These are phyloP conservation scores for Pygmarrhopalites habei DNA, from an alignment of 1,140 invertebrate genomes.

Conservation along the genomic window DNA sequence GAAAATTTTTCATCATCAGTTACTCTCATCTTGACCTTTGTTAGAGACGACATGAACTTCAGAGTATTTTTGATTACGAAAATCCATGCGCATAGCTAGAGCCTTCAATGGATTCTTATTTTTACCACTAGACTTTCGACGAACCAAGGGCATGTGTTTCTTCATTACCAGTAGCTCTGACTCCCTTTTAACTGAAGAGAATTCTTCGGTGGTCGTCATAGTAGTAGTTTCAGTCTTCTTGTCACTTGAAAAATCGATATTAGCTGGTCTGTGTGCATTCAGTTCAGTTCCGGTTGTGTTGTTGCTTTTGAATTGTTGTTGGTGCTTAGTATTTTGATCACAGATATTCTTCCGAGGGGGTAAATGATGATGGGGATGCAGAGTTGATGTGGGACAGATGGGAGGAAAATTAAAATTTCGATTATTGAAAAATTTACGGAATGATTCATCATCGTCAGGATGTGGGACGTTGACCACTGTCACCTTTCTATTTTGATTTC, in stretches of 20 bases:
- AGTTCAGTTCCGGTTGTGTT: no score
- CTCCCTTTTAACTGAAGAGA: constrained; percentile 21
- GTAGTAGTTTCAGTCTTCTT: neutral
- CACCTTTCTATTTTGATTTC: no score
- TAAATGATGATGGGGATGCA: no score
- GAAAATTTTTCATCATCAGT: neutral
- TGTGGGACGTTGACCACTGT: constrained; percentile 23
- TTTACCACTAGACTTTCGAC: constrained; percentile 29
- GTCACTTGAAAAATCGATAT: no score
- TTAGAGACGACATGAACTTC: neutral
- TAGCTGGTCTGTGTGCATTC: no score
- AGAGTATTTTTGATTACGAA: constrained; percentile 24
- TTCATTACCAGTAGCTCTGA: constrained; percentile 34
- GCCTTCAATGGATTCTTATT: constrained; percentile 32
- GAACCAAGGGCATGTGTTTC: constrained; percentile 26
- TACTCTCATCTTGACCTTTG: neutral
- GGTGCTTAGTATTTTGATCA: no score
- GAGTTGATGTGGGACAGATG: neutral
- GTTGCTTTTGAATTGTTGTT: no score
- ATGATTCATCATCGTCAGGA: constrained; percentile 32
- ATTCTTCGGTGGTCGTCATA: neutral
- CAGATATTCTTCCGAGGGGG: no score
- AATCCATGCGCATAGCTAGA: constrained; percentile 34
- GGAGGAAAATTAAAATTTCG: neutral
- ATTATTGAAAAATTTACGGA: constrained; percentile 28